Evolutionary conservation across 2,113 vertebrate species (phyloP), one percentile per base, ranked within the genome.

Genomic region (Festucalex cinctus): DNA sequence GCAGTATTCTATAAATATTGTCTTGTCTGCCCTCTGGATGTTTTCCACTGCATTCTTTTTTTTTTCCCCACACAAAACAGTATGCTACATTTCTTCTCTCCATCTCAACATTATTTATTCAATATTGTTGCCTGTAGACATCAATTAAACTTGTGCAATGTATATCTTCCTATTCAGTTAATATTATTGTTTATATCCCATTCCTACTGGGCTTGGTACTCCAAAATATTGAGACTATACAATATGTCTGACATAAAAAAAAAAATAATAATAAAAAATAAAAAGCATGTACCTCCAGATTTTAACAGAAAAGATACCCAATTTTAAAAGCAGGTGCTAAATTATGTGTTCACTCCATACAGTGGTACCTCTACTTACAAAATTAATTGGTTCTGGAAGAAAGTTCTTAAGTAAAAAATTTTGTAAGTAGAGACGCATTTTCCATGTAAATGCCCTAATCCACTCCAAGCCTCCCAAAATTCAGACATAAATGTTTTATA

Each of bases 1-100:
- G 63, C n/a, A 60, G 19, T 37, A 10, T 39, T 70, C 62, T 63
- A 49, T 76, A 68, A 74, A 73, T 43, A 64, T 36, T 71, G n/a
- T 10, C 16, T 39, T 66, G 66, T 26, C 70, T 69, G 22, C 64
- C 71, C 51, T 72, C 48, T 73, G 62, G 65, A 61, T 17, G 8
- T 69, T 36, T 54, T 51, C 60, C 54, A 48, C 39, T 22, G 16
- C 46, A 65, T 78, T 73, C 65, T 35, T 20, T 24, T n/a, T 22
- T 66, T 66, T n/a, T n/a, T n/a, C n/a, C n/a, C n/a, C 51, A 36
- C 75, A 66, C 24, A 66, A 44, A 41, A 53, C 36, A 57, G 19
- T 63, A 36, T 6, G 56, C 32, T 65, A 14, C 58, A 56, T 46
- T 59, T 63, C n/a, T 63, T 65, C 17, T 7, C 32, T 14, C 56